A percentile compares a stretch with the other conserved stretches of the same genome.
These are phyloP conservation scores for Galerucella pusilla DNA, from an alignment of 2,888 invertebrate genomes.

Conservation along the genomic window DNA sequence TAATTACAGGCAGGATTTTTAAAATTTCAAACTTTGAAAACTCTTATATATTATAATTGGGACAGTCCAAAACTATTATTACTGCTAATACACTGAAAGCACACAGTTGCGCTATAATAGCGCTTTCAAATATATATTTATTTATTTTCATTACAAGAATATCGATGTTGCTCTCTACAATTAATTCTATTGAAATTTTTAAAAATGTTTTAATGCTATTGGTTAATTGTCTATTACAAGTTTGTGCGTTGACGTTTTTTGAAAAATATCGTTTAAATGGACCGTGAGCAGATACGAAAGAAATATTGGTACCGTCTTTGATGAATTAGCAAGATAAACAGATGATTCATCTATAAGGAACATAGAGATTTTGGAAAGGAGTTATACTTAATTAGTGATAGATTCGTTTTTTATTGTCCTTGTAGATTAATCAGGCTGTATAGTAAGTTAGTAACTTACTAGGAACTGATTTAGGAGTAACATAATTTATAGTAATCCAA, in stretches of 20 bases:
- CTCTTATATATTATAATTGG: conserved; percentile 62
- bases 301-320: conserved; percentile 14
- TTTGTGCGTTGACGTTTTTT: conserved; percentile 64
- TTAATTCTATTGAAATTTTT: conserved; percentile 55
- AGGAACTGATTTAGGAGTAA: background rate
- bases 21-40: conserved; percentile 67
- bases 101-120: conserved; percentile 59
- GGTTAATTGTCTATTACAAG: conserved; percentile 54
- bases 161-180: conserved; percentile 64
- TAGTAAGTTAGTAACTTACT: background rate
- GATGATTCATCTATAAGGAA: conserved; percentile 7
- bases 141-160: conserved; percentile 58
- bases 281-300: conserved; percentile 46
- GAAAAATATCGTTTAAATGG: conserved; percentile 47
- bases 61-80: conserved; percentile 65
- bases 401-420: background rate
- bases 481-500: background rate
- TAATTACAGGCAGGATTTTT: conserved; percentile 66
- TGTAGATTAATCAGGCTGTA: conserved; percentile 4
- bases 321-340: background rate
- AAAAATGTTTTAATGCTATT: conserved; percentile 58
- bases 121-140: conserved; percentile 57
- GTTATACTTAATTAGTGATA: background rate
- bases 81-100: conserved; percentile 66
- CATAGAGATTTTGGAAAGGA: background rate